phyloP scores from a whole-genome alignment of 1,140 invertebrate genomes.

The Hetaerina americana region DNA sequence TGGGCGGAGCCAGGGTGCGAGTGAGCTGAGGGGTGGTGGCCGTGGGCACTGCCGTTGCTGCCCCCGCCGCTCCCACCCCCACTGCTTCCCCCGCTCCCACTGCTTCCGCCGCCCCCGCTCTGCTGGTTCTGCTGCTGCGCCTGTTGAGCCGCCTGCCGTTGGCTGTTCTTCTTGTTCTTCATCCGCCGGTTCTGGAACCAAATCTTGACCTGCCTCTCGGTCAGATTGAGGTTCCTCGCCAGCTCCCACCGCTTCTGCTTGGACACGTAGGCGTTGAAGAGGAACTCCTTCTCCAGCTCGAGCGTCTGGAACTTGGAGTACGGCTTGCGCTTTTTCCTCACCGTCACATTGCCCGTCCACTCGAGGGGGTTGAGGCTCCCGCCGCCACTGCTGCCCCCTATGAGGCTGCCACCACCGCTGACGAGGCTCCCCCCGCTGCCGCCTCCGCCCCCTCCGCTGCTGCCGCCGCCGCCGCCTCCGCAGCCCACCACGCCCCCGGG shows the following conservation, averaged over 20 bases:
- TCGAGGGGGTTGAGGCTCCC: conserved; percentile 63
- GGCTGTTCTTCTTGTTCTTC: conserved; percentile 98
- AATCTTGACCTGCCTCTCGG: conserved; percentile 88
- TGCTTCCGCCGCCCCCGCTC: conserved; percentile 15
- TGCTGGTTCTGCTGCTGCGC: conserved; percentile 62
- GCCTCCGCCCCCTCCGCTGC: conserved; percentile 10
- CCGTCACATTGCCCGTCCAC: conserved; percentile 84
- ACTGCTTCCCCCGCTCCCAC: conserved; percentile 12
- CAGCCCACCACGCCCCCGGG: conserved; percentile 6
- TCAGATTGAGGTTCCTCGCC: conserved; percentile 81
- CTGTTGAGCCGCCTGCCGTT: conserved; percentile 66
- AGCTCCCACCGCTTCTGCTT: conserved; percentile 96
- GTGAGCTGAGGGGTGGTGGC: conserved; percentile 1
- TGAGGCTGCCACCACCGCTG: neutral
- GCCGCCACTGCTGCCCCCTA: conserved; percentile 37
- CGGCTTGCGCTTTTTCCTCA: conserved; percentile 92
- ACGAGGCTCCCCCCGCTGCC: conserved; percentile 2
- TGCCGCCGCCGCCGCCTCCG: conserved; percentile 6
- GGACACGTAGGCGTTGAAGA: conserved; percentile 91
- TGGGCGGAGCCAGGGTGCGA: conserved; percentile 22
- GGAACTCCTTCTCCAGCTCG: conserved; percentile 93
- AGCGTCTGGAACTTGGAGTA: conserved; percentile 94
- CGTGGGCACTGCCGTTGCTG: conserved; percentile 6
- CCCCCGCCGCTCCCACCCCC: conserved; percentile 10
- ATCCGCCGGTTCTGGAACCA: conserved; percentile 97